phyloP scores from a whole-genome alignment of 2,888 invertebrate species.

The Parnassius orleans region DNA sequence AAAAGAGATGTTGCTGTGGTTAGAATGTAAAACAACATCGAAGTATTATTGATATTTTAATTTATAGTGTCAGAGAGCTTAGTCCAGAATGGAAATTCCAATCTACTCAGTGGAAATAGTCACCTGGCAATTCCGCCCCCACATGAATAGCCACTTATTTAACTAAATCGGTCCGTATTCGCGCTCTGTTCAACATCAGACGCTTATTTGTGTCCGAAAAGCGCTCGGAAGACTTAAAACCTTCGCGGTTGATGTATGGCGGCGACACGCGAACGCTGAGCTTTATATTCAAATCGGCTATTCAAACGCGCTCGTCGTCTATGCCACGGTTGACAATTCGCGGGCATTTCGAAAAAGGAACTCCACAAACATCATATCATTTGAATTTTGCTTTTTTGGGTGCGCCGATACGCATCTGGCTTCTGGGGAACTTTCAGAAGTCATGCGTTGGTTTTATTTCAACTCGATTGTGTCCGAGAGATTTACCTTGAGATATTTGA shows the following conservation, averaged over 20 bases:
- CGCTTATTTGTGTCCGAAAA: conserved; percentile 79
- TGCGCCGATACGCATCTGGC: conserved; percentile 75
- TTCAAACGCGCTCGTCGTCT: conserved; percentile 76
- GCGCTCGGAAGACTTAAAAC: conserved; percentile 77
- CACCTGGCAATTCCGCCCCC: conserved; percentile 30
- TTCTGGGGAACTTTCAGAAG: conserved; percentile 55
- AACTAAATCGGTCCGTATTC: conserved; percentile 54
- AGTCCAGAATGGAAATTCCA: background rate
- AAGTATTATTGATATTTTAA: too few relatives aligned
- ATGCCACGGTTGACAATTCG: conserved; percentile 75
- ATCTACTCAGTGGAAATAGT: background rate
- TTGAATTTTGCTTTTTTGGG: conserved; percentile 49
- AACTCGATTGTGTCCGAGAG: conserved; percentile 69
- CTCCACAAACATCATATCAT: conserved; percentile 41
- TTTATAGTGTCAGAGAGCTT: background rate
- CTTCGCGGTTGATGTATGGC: conserved; percentile 73
- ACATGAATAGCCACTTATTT: conserved; percentile 35
- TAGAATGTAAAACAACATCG: too few relatives aligned
- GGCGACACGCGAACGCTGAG: conserved; percentile 72
- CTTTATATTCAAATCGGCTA: conserved; percentile 79
- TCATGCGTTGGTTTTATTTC: conserved; percentile 58
- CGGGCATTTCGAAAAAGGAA: conserved; percentile 74
- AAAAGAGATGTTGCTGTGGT: too few relatives aligned
- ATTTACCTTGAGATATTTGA: conserved; percentile 75
- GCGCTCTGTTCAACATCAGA: conserved; percentile 65